Conservation (phyloP, 2,113 vertebrate species). For the Nyctibius bracteatus region DNA sequence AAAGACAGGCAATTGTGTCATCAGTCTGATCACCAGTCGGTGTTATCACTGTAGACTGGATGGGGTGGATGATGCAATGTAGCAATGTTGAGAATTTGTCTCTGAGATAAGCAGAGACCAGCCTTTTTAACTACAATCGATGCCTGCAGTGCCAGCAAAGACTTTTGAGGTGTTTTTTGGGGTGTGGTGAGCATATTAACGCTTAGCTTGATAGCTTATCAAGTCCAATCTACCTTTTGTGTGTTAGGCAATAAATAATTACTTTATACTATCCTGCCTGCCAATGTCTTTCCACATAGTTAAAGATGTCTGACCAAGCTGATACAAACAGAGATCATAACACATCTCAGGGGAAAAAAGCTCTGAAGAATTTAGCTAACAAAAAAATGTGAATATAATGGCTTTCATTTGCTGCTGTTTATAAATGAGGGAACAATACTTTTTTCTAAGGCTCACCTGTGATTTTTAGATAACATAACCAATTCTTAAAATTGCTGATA, state of each 20-base stretch:
- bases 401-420: not conserved
- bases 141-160: not conserved
- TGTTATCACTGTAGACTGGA: not conserved
- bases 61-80: not conserved
- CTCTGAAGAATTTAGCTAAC: not conserved
- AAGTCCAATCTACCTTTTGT: not conserved
- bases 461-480: not conserved
- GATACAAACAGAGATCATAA: not conserved
- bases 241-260: not conserved
- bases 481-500: not conserved
- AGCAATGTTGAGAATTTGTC: not conserved
- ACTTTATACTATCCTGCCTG: not conserved
- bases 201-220: not conserved
- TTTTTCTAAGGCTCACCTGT: not conserved
- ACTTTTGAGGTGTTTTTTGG: not conserved
- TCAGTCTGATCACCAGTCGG: not conserved
- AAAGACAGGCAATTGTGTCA: accelerated
- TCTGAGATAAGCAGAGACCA: not conserved
- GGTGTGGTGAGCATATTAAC: not conserved
- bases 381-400: not conserved
- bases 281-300: not conserved
- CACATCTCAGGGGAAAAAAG: not conserved
- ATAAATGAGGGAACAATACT: not conserved
- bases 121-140: not conserved
- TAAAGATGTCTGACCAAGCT: not conserved